phyloP scores from a whole-genome alignment of 2,888 invertebrate species.

The Psococerastis gibbosa region DNA sequence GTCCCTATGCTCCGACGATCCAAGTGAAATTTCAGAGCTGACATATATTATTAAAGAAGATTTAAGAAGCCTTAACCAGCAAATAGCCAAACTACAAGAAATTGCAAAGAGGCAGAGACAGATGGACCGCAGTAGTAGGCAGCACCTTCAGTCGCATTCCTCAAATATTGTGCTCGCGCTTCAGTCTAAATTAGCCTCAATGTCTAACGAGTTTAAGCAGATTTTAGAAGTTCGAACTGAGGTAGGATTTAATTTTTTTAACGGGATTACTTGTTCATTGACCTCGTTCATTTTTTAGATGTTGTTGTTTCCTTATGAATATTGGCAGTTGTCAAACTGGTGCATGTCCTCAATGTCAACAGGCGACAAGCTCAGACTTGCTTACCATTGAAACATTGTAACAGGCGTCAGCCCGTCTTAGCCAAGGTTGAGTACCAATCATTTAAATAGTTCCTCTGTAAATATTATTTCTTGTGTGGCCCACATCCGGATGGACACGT shows the following conservation, averaged over 20 bases:
- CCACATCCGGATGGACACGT: no score
- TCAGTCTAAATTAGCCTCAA: conserved; percentile 85
- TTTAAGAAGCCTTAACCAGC: conserved; percentile 82
- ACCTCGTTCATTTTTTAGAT: not conserved
- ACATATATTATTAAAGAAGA: conserved; percentile 97
- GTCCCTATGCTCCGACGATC: conserved; percentile 90
- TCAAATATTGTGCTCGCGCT: conserved; percentile 82
- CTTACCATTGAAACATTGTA: no score
- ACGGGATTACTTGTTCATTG: conserved; percentile 1
- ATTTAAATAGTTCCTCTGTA: no score
- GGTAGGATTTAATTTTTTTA: conserved; percentile 26
- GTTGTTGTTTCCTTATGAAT: no score
- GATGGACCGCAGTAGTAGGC: conserved; percentile 30
- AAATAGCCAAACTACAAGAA: conserved; percentile 82
- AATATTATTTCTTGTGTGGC: no score
- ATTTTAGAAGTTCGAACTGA: conserved; percentile 95
- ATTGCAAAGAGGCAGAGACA: conserved; percentile 54
- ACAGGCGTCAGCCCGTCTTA: no score
- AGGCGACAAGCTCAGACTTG: no score
- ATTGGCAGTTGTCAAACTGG: no score
- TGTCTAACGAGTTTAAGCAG: conserved; percentile 95
- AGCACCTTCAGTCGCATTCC: conserved; percentile 78
- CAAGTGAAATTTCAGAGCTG: conserved; percentile 89
- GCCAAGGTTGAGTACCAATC: no score
- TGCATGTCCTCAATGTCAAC: no score